Evolutionary conservation across 2,113 vertebrate species (phyloP).

Genomic region (Thermophis baileyi): DNA sequence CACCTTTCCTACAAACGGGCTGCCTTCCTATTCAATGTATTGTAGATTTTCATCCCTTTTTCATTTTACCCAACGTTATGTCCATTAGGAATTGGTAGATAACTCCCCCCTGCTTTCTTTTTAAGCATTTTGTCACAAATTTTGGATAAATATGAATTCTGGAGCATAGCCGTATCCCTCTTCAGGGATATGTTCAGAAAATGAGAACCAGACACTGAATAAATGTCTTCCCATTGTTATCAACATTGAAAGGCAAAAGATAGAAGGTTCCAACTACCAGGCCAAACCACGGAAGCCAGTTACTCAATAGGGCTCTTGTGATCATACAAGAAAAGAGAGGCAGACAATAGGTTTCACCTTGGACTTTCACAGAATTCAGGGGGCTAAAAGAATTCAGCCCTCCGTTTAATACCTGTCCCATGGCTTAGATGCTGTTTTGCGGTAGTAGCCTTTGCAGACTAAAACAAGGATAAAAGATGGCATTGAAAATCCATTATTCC

Average conservation of each 20-base stretch:
- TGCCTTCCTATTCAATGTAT: no score
- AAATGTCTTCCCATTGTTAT: not conserved
- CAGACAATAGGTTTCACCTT: not conserved
- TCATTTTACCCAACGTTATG: not conserved
- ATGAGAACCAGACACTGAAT: not conserved
- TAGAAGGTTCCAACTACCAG: not conserved
- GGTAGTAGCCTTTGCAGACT: not conserved
- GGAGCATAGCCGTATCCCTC: not conserved
- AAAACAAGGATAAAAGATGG: not conserved
- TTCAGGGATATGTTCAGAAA: not conserved
- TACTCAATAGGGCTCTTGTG: not conserved
- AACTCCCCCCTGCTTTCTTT: not conserved
- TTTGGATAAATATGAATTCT: not conserved
- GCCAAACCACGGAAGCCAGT: not conserved
- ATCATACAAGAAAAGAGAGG: not conserved
- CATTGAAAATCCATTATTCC: not conserved
- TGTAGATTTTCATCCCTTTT: not conserved
- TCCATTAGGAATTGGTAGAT: not conserved
- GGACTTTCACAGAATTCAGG: not conserved
- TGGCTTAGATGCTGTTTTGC: not conserved
- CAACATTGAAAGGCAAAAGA: not conserved
- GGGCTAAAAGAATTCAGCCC: not conserved
- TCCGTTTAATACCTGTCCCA: not conserved
- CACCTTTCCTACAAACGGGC: not conserved
- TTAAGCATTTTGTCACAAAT: not conserved